Conservation (phyloP, 2,797 vertebrate genomes). For the Erethizon dorsatum region DNA sequence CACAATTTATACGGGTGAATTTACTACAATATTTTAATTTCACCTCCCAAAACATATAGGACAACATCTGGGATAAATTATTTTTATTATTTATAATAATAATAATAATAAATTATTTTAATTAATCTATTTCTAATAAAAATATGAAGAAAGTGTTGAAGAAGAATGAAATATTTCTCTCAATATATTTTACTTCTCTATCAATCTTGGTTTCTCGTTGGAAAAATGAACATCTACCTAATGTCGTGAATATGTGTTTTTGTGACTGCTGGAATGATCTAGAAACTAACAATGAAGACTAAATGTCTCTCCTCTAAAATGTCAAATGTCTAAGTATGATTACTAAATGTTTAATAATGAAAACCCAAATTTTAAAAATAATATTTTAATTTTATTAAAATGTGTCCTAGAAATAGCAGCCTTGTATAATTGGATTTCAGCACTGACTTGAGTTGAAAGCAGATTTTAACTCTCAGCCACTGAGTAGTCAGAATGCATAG, state of each 20-base stretch:
- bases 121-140: not conserved
- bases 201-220: not conserved
- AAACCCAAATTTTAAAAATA: not conserved
- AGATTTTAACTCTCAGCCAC: not conserved
- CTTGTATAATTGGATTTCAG: not conserved
- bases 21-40: not conserved
- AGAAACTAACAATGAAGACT: not conserved
- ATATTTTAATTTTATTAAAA: slow-evolving; percentile 39
- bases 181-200: not conserved
- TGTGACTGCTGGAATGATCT: not conserved
- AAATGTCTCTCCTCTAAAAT: not conserved
- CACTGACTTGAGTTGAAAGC: not conserved
- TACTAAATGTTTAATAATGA: not conserved
- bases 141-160: not conserved
- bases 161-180: not conserved
- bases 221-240: not conserved
- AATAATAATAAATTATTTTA: slow-evolving; percentile 11
- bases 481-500: not conserved
- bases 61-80: not conserved
- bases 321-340: not conserved
- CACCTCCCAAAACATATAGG: not conserved
- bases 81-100: not conserved
- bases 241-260: not conserved
- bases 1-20: not conserved
- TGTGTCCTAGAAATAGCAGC: not conserved